phyloP scores from a whole-genome alignment of 2,113 vertebrate genomes.

The Hemibagrus wyckioides region DNA sequence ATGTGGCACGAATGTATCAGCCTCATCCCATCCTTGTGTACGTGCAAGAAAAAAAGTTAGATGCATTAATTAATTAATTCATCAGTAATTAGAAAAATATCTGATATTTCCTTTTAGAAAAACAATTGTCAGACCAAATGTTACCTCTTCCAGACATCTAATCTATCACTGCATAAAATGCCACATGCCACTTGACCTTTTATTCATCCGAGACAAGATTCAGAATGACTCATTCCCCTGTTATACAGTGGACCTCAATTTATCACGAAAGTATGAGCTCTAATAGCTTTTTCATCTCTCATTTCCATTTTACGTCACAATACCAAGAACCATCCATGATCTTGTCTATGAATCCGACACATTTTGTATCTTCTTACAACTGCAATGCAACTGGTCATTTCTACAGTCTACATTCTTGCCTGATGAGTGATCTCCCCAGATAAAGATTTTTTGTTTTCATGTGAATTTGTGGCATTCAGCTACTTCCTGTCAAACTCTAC shows the following conservation, averaged over 20 bases:
- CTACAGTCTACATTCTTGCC: not conserved
- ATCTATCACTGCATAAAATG: conserved; percentile 1
- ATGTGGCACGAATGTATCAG: not conserved
- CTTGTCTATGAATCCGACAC: not conserved
- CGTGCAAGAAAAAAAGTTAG: not conserved
- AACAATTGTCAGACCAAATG: not conserved
- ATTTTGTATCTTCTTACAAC: not conserved
- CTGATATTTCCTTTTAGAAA: not conserved
- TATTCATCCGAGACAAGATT: not conserved
- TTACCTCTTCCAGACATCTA: not conserved
- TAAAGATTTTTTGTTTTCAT: not conserved
- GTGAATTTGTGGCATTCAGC: not conserved
- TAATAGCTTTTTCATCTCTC: not conserved
- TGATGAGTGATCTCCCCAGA: not conserved
- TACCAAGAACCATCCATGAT: not conserved
- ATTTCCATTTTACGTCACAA: not conserved
- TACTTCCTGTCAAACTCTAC: not conserved
- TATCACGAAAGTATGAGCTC: not conserved
- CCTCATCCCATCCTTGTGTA: not conserved
- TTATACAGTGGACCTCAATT: not conserved
- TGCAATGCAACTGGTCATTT: not conserved
- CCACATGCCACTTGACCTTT: conserved; percentile 6
- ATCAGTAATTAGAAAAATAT: not conserved
- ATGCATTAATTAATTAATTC: not conserved
- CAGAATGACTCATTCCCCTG: not conserved